phyloP scores from a whole-genome alignment of 2,797 vertebrate species.

The Buphagus erythrorhynchus region DNA sequence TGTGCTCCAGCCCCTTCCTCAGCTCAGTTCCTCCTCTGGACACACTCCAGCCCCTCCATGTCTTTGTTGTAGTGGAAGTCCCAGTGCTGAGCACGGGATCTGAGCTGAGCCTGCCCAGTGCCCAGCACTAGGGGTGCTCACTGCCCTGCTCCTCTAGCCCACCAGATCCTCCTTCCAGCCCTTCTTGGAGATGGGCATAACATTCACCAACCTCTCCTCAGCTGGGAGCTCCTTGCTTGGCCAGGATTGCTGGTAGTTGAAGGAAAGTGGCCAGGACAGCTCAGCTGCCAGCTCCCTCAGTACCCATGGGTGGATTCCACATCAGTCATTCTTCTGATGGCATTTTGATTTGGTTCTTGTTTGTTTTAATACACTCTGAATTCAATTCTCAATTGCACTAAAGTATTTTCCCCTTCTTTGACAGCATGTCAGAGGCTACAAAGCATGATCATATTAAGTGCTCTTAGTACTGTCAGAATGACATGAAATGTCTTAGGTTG shows the following conservation, averaged over 20 bases:
- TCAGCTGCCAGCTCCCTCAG: neutral
- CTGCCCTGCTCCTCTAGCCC: neutral
- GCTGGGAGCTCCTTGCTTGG: neutral
- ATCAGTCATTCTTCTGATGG: neutral
- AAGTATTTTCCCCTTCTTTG: constrained; percentile 12
- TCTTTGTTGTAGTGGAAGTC: neutral
- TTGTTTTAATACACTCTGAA: constrained; percentile 24
- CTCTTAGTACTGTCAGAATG: neutral
- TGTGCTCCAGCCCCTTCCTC: neutral
- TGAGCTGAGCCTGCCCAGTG: neutral
- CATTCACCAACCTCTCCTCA: neutral
- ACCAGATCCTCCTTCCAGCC: neutral
- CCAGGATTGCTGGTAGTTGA: neutral
- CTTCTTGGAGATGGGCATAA: neutral
- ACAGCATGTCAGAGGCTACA: neutral
- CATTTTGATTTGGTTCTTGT: neutral
- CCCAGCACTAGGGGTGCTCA: neutral
- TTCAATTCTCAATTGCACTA: neutral
- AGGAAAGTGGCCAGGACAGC: neutral
- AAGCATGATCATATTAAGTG: neutral
- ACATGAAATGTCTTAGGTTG: neutral
- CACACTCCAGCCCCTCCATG: neutral
- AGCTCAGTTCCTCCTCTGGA: neutral
- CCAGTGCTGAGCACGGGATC: neutral
- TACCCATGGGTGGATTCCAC: neutral